Conservation (phyloP, 1,140 invertebrate genomes). For the Aphaenogaster rudis region DNA sequence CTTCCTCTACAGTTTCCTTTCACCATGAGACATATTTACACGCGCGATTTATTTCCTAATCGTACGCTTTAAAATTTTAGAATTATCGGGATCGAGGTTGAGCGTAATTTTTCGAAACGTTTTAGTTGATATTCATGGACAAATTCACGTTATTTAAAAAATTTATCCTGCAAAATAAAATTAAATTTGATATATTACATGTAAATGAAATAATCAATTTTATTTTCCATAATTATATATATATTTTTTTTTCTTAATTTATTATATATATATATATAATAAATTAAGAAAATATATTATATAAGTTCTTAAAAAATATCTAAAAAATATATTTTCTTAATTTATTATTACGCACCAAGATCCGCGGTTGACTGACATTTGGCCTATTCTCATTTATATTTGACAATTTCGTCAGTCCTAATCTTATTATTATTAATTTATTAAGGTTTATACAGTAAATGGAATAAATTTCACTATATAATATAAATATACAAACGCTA, state of each 20-base stretch:
- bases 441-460: background rate
- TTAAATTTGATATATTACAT: slow-evolving; percentile 5
- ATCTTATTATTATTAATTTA: background rate
- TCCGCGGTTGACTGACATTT: too few species aligned
- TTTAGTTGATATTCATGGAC: background rate
- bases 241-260: background rate
- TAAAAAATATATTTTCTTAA: background rate
- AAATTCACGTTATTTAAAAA: slow-evolving; percentile 39
- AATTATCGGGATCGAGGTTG: slow-evolving; percentile 16
- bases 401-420: too few species aligned
- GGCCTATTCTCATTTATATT: too few species aligned
- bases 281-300: background rate
- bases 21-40: slow-evolving; percentile 54
- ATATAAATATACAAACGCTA: background rate
- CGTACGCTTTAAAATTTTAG: slow-evolving; percentile 20
- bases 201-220: background rate
- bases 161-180: background rate
- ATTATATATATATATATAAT: background rate
- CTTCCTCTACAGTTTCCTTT: background rate
- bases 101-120: slow-evolving; percentile 42
- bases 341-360: background rate
- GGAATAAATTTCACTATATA: background rate
- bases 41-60: slow-evolving; percentile 42
- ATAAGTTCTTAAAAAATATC: background rate
- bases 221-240: background rate